These are phyloP conservation scores for Alauda arvensis DNA, from an alignment of 2,797 vertebrate species.

Conservation along the genomic window DNA sequence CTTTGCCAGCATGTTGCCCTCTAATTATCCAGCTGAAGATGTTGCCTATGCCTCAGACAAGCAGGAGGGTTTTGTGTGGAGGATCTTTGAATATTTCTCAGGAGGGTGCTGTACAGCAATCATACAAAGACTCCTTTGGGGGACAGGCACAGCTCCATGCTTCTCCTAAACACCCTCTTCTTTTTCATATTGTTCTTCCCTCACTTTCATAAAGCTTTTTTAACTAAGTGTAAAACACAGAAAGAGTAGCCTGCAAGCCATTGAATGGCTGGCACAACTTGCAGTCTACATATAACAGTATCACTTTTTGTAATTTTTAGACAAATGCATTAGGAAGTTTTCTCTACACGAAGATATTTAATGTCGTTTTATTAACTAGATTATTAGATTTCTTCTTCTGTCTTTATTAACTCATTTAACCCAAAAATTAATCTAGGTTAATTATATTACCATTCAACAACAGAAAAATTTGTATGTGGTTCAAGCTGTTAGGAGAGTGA, in stretches of 20 bases:
- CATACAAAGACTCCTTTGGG: background rate
- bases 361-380: background rate
- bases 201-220: background rate
- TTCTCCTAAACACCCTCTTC: background rate
- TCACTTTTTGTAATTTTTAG: background rate
- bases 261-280: background rate
- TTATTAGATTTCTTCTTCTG: background rate
- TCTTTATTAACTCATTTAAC: background rate
- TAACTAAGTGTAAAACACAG: background rate
- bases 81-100: constrained; percentile 6
- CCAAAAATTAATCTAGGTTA: background rate
- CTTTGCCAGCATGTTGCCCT: constrained; percentile 24
- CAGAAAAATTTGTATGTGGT: background rate
- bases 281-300: background rate
- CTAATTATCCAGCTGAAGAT: constrained; percentile 43
- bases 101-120: background rate
- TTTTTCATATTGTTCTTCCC: background rate
- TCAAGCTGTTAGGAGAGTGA: background rate
- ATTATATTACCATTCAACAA: background rate
- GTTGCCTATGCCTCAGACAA: background rate
- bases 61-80: background rate
- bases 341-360: background rate
- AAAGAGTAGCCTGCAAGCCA: background rate
- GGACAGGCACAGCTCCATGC: background rate
- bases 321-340: background rate